phyloP scores from a whole-genome alignment of 2,113 vertebrate species.

The Eublepharis macularius region DNA sequence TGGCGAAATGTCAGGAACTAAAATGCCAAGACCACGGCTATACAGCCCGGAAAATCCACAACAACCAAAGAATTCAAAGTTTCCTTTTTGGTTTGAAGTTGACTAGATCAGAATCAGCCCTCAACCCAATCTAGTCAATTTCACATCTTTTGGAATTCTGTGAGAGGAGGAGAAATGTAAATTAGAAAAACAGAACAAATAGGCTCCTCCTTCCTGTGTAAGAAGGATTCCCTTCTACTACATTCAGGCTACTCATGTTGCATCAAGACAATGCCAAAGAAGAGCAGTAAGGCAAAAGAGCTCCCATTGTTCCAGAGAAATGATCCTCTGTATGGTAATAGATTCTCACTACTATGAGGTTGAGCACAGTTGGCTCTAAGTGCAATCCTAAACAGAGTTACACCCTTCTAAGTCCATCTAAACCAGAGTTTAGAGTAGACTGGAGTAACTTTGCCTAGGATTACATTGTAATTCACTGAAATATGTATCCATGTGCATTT shows the following conservation, averaged over 20 bases:
- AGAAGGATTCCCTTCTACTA: neutral
- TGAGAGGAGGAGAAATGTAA: neutral
- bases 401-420: no score
- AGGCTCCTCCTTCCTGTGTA: neutral
- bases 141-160: neutral
- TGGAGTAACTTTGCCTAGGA: no score
- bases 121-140: neutral
- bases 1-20: no score
- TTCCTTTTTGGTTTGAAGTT: neutral
- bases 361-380: neutral
- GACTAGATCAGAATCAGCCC: no score
- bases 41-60: no score
- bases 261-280: neutral
- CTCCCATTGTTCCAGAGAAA: neutral
- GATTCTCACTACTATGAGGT: neutral
- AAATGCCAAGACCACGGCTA: no score
- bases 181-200: neutral
- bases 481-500: fast-evolving
- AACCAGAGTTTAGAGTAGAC: no score
- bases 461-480: neutral
- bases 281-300: no score
- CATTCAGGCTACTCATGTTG: neutral
- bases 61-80: neutral
- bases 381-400: no score
- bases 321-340: neutral